A percentile compares a stretch with the other conserved stretches of the same genome.
phyloP scores from a whole-genome alignment of 53 echinoderm and acorn worm species.

The Astropecten irregularis region DNA sequence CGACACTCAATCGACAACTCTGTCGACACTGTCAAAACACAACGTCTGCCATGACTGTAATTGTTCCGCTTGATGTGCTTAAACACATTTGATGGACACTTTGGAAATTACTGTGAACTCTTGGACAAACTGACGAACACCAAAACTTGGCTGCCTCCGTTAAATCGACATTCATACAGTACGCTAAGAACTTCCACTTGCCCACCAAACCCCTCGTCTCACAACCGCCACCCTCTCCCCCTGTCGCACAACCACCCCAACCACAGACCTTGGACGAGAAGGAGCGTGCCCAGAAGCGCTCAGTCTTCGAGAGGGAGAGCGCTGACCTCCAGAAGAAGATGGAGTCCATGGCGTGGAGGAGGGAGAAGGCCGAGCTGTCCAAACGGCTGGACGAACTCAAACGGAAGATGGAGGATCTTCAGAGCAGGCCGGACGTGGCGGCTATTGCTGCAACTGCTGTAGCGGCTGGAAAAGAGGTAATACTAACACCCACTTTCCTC shows the following conservation, averaged over 20 bases:
- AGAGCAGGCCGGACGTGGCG: slow-evolving; percentile 30
- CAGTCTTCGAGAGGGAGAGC: slow-evolving; percentile 78
- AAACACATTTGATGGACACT: too few relatives aligned
- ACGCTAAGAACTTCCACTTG: slow-evolving; percentile 36
- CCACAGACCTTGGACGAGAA: slow-evolving; percentile 73
- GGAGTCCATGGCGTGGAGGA: slow-evolving; percentile 82
- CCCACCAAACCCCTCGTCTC: slow-evolving; percentile 10
- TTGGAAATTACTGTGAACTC: too few relatives aligned
- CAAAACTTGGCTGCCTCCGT: too few relatives aligned
- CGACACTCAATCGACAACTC: too few relatives aligned
- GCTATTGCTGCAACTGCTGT: not conserved
- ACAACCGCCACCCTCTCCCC: slow-evolving; percentile 6
- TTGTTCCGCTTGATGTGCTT: too few relatives aligned
- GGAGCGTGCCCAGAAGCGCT: slow-evolving; percentile 63
- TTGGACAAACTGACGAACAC: too few relatives aligned
- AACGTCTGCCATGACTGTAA: too few relatives aligned
- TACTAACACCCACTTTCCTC: not conserved
- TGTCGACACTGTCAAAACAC: too few relatives aligned
- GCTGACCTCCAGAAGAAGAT: slow-evolving; percentile 83
- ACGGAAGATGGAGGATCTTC: slow-evolving; percentile 70
- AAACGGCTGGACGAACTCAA: slow-evolving; percentile 81
- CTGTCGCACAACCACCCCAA: not conserved
- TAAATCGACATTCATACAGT: too few relatives aligned
- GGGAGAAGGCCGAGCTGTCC: slow-evolving; percentile 78
- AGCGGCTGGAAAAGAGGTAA: slow-evolving; percentile 39